Base-by-base conservation (phyloP, 2,888 invertebrate species). In the Alcis repandata region DNA sequence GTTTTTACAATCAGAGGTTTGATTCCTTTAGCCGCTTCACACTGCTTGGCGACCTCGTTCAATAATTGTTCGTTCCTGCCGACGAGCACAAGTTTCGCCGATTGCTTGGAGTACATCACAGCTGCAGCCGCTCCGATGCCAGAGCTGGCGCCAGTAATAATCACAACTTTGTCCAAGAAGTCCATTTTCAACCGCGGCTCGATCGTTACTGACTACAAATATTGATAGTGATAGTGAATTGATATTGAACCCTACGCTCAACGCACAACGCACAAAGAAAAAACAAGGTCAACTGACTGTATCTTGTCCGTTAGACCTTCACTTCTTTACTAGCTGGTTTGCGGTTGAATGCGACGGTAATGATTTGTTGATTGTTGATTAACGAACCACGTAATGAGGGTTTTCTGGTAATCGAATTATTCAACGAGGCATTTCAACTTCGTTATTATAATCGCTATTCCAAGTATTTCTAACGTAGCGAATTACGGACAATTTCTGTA, bases 61-160 rank as follows among this genome's bases (percentile, higher is more conserved):
- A 98, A 89, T 76, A 96, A 95, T 59, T 94, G 94, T 65, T 91
- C 84, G 86, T 97, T 97, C 77, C 97, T 94, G 88, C 94, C 97
- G 85, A 93, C 95, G 81, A 94, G 95, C 46, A 95, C 94, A 46
- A 97, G 81, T 72, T 88, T 91, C 9, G 95, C 96, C 17, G 96
- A 96, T 70, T 95, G 90, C 77, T 95, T 93, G 3, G 96, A 94
- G 78, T 96, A 96, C 74, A 95, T 92, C 13, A 95, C 74, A 7
- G 96, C 96, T 1, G 96, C 94, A 59, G 94, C 95, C 52, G 95
- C 95, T 9, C 97, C 97, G 62, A 97, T 97, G 6, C 97, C 97
- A 46, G 96, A 95, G 83, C 96, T 96, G 10, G 96, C 96, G 48
- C 96, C 96, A 3, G 95, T 95, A 63, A 95, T 92, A 52, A 95